phyloP scores from a whole-genome alignment of 1,140 invertebrate species.

The Teleopsis dalmanni region DNA sequence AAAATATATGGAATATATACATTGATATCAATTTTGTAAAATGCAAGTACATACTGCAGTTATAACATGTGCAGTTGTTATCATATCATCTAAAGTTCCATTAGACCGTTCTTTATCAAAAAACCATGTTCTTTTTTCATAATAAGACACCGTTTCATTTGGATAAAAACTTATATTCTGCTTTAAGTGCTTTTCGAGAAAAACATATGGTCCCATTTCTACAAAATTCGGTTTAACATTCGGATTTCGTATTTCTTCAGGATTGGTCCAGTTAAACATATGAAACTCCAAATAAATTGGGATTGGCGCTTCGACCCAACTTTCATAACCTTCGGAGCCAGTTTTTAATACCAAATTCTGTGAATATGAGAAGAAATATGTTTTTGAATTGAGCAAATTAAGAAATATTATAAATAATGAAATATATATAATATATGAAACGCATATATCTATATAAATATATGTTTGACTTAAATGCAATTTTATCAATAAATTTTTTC shows the following conservation, averaged over 20 bases:
- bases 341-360: slow-evolving; percentile 56
- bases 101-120: slow-evolving; percentile 63
- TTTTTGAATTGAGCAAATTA: no score
- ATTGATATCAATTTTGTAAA: no score
- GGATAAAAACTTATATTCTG: slow-evolving; percentile 58
- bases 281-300: slow-evolving; percentile 72
- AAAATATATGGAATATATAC: background rate
- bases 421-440: no score
- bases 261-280: slow-evolving; percentile 79
- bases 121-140: slow-evolving; percentile 66
- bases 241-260: slow-evolving; percentile 49
- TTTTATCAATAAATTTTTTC: no score
- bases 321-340: slow-evolving; percentile 52
- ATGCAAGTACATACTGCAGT: slow-evolving; percentile 59
- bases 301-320: slow-evolving; percentile 67
- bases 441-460: no score
- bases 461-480: no score
- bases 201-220: slow-evolving; percentile 60
- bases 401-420: no score
- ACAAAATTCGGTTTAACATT: slow-evolving; percentile 56
- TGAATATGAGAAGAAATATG: background rate
- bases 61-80: slow-evolving; percentile 73
- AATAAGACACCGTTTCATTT: slow-evolving; percentile 77
- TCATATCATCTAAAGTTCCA: slow-evolving; percentile 62
- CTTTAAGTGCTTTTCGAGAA: slow-evolving; percentile 53